A percentile compares a stretch with the other conserved stretches of the same genome.
Evolutionary conservation across 2,888 invertebrate species (phyloP).

Genomic region (Laspeyria flexula): DNA sequence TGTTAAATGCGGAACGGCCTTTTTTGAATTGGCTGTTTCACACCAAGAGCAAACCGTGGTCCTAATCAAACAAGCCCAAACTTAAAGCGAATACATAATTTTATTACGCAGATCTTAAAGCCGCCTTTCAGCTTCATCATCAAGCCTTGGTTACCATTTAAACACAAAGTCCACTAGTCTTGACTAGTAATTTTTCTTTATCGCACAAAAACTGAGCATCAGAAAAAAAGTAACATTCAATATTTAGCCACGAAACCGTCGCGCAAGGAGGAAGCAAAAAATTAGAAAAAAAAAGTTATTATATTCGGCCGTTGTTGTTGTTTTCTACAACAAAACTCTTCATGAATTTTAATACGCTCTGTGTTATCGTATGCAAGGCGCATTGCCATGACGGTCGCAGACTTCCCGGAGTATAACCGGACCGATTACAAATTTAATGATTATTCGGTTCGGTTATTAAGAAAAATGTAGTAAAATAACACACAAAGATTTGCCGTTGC

Average conservation of each 20-base stretch:
- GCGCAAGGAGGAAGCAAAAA: conserved; percentile 1
- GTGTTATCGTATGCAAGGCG: conserved; percentile 14
- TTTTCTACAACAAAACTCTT: conserved; percentile 21
- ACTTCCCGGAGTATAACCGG: not conserved
- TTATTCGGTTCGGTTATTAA: not conserved
- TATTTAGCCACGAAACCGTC: conserved; percentile 1
- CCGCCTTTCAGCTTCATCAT: too few species aligned
- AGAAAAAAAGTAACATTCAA: conserved; percentile 8
- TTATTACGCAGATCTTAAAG: too few species aligned
- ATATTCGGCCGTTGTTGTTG: conserved; percentile 21
- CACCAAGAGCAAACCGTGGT: too few species aligned
- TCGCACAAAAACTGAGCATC: not conserved
- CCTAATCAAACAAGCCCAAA: too few species aligned
- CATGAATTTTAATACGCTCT: conserved; percentile 39
- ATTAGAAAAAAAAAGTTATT: conserved; percentile 7
- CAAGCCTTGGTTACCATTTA: too few species aligned
- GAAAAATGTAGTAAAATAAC: too few species aligned
- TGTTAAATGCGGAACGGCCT: too few species aligned
- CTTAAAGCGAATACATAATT: too few species aligned
- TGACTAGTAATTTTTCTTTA: not conserved
- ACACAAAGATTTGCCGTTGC: too few species aligned
- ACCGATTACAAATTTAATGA: too few species aligned
- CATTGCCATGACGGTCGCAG: not conserved
- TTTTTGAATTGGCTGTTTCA: too few species aligned
- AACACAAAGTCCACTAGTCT: too few species aligned